Base-by-base conservation (phyloP, 2,888 invertebrate genomes). In the Ernsta delagoae region DNA sequence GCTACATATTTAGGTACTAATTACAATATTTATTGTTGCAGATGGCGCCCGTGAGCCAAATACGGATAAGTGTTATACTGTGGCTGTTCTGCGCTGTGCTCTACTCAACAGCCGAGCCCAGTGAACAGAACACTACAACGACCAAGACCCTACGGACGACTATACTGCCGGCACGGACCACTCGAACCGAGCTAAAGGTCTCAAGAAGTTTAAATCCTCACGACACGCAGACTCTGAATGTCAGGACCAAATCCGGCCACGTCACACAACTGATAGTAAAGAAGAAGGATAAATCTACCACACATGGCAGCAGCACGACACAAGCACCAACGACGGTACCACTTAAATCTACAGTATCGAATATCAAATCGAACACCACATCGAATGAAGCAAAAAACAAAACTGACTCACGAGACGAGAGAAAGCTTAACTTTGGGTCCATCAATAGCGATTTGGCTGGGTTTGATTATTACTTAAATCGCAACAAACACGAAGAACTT, bases 201-300 rank as follows among this genome's bases (percentile, higher is more conserved):
- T 95, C 96, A 1, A 94, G 97, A 72, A 97, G 96, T 81, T 92
- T 97, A 12, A 95, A 96, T 83, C 97, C 97, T 0, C 96, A 96
- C 34, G 95, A 96, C 73, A 97, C 96, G 59, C 96, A 97, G 81
- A 96, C 97, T 45, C 88, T 97, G 54, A 96, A 96, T 79, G 96
- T 97, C 0, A 94, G 96, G 78, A 96, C 97, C 0, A 95, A 95
- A 79, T 95, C 96, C 31, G 97, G 97, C 2, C 96, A 95, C 70
- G 89, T 97, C 34, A 96, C 97, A 0, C 97, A 97, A 76, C 89
- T 97, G 9, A 96, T 97, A 56, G 96, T 97, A 5, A 96, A 96
- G 84, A 95, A 96, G 78, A 94, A 96, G 71, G 95, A 95, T 69
- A 96, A 95, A 78, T 88, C 94, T 83, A 89, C 70, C 6, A 76